phyloP scores from a whole-genome alignment of 2,797 vertebrate genomes.

The Steatocranus sp. region DNA sequence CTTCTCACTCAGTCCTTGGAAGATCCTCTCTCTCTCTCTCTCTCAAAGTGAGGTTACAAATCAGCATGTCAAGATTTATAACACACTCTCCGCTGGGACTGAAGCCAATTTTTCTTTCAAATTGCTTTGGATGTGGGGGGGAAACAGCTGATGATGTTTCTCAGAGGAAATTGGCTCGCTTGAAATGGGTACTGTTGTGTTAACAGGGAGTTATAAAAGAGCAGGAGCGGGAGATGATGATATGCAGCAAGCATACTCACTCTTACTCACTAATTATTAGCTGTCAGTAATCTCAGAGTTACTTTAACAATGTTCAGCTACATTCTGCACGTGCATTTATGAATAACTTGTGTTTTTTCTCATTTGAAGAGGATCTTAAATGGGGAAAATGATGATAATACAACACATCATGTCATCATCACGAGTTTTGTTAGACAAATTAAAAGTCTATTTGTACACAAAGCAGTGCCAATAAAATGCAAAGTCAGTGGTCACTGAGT shows the following conservation, averaged over 20 bases:
- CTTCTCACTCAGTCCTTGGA: conserved; percentile 4
- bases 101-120: background rate
- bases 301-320: background rate
- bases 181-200: background rate
- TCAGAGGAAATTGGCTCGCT: background rate
- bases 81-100: conserved; percentile 12
- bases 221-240: background rate
- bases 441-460: background rate
- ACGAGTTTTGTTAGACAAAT: background rate
- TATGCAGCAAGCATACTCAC: background rate
- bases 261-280: background rate
- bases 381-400: background rate
- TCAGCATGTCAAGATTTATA: conserved; percentile 25
- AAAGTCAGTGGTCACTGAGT: background rate
- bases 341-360: background rate
- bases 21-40: background rate
- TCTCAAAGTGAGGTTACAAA: conserved; percentile 21
- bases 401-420: background rate
- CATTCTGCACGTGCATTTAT: background rate
- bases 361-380: background rate
- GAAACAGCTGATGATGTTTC: background rate
- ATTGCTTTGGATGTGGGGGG: background rate
- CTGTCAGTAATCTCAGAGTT: background rate
- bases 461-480: background rate
- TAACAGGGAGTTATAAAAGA: background rate